These are phyloP conservation scores for Microhierax caerulescens DNA, from an alignment of 2,797 vertebrate species.

Conservation along the genomic window DNA sequence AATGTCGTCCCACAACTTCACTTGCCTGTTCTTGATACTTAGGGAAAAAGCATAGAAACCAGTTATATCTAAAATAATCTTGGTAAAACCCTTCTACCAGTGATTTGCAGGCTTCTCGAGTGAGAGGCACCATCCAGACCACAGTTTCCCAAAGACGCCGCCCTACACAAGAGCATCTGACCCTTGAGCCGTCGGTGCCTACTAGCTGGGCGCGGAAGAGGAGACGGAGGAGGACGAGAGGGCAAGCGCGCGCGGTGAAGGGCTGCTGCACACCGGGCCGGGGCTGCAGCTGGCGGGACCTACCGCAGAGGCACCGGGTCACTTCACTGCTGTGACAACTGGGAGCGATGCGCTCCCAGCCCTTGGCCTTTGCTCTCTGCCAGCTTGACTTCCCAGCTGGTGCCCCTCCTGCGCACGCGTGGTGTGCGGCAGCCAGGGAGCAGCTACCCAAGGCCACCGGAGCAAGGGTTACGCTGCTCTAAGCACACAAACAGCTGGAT, in stretches of 20 bases:
- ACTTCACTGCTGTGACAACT: neutral
- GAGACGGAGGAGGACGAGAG: neutral
- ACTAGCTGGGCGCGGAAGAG: neutral
- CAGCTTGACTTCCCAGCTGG: neutral
- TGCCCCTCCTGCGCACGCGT: neutral
- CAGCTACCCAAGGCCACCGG: neutral
- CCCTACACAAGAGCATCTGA: neutral
- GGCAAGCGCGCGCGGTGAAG: neutral
- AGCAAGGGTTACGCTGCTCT: neutral
- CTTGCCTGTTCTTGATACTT: neutral
- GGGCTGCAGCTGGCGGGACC: neutral
- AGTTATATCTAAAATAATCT: neutral
- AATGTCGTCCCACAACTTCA: neutral
- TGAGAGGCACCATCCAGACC: neutral
- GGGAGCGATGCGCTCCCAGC: neutral
- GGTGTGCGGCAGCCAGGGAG: neutral
- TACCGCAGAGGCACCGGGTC: neutral
- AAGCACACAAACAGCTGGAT: neutral
- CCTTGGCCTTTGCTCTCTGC: neutral
- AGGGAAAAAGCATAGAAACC: neutral
- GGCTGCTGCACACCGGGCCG: neutral
- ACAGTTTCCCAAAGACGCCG: neutral
- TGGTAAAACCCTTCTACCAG: neutral
- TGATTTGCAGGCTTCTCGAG: neutral
- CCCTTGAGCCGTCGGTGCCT: neutral